Conservation (phyloP, 2,113 vertebrate species). For the Plestiodon gilberti region DNA sequence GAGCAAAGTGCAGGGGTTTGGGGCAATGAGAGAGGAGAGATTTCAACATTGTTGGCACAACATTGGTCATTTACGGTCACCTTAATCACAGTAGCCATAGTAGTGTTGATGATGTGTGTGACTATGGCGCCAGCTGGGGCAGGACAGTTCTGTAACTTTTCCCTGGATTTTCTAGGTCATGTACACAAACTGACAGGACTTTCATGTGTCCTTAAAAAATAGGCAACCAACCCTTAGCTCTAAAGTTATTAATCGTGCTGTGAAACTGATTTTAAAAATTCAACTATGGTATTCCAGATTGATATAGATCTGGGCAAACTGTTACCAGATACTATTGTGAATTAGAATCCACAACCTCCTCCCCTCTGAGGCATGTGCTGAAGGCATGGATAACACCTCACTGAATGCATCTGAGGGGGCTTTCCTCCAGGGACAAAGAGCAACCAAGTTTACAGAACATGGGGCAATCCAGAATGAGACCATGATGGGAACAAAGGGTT, state of each 20-base stretch:
- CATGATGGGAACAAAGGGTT: too few relatives aligned
- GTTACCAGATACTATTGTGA: neutral
- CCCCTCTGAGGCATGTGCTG: neutral
- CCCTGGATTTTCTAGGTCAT: neutral
- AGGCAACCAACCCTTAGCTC: neutral
- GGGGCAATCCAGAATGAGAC: too few relatives aligned
- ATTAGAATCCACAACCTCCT: neutral
- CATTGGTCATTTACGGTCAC: neutral
- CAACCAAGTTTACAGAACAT: too few relatives aligned
- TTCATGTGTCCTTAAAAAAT: neutral
- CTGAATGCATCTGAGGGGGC: too few relatives aligned
- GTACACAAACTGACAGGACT: neutral
- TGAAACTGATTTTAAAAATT: neutral
- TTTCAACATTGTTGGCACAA: neutral
- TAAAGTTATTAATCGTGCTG: neutral
- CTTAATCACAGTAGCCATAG: too few relatives aligned
- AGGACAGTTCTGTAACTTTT: neutral
- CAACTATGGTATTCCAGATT: neutral
- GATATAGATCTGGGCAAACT: neutral
- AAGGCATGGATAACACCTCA: too few relatives aligned
- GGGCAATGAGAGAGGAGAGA: neutral
- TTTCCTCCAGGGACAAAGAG: neutral
- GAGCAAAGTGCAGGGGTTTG: slow-evolving; percentile 43
- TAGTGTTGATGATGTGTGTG: too few relatives aligned
- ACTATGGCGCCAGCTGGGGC: neutral